These are phyloP conservation scores for Sphaerophoria taeniata DNA, from an alignment of 2,888 invertebrate genomes.

Conservation along the genomic window DNA sequence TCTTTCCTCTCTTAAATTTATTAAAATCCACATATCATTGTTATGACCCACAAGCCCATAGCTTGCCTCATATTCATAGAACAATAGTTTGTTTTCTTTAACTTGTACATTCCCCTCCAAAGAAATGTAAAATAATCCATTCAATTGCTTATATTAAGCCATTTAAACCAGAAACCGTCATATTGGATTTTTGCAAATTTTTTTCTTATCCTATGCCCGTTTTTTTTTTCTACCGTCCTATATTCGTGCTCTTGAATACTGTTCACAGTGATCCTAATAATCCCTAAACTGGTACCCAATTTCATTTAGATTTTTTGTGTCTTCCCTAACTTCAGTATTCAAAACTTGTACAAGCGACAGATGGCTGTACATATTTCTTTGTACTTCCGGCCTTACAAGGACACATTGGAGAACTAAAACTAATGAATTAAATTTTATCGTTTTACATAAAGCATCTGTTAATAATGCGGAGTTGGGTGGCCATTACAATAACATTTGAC, in stretches of 20 bases:
- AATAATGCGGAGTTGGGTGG: neutral
- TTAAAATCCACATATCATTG: too few relatives aligned
- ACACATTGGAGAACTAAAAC: slow-evolving; percentile 15
- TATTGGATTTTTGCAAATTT: slow-evolving; percentile 10
- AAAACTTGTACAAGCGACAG: slow-evolving; percentile 19
- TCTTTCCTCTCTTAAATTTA: too few relatives aligned
- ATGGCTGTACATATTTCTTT: slow-evolving; percentile 16
- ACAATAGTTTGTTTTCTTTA: neutral
- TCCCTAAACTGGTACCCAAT: neutral
- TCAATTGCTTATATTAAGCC: neutral
- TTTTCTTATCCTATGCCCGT: neutral
- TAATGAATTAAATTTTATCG: slow-evolving; percentile 19
- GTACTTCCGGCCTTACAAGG: neutral
- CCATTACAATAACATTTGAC: neutral
- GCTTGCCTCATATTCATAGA: too few relatives aligned
- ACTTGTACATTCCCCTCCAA: neutral
- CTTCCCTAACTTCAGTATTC: neutral
- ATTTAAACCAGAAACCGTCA: neutral
- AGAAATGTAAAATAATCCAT: slow-evolving; percentile 14
- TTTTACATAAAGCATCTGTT: neutral
- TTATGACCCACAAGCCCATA: too few relatives aligned
- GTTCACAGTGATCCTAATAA: neutral
- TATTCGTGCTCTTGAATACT: neutral
- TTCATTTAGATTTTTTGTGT: neutral
- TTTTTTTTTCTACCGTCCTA: neutral